Percentiles rank a stretch among this genome's conserved stretches.
phyloP scores from a whole-genome alignment of 2,888 invertebrate genomes.

The Chloromyia formosa region DNA sequence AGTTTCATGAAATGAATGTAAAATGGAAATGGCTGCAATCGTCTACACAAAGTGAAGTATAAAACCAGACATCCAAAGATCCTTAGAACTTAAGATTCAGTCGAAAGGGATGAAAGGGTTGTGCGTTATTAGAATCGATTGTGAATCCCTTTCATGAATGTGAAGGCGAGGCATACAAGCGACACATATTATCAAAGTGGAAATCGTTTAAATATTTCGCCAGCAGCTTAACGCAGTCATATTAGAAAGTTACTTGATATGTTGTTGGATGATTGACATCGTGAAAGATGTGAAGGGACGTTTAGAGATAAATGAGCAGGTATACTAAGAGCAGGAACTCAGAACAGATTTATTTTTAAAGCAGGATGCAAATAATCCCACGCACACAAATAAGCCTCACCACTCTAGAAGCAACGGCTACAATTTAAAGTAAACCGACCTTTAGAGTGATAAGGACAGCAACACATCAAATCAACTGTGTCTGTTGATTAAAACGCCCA shows the following conservation, averaged over 20 bases:
- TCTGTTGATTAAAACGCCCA: too few relatives aligned
- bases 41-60: not conserved
- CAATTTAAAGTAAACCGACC: too few relatives aligned
- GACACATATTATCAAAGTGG: constrained; percentile 33
- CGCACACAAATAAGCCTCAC: too few relatives aligned
- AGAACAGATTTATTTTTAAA: too few relatives aligned
- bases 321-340: too few relatives aligned
- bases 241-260: not conserved
- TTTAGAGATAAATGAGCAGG: too few relatives aligned
- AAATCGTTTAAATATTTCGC: constrained; percentile 9
- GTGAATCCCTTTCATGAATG: constrained; percentile 9
- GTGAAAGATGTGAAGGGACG: too few relatives aligned
- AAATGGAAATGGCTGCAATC: not conserved
- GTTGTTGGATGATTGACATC: constrained; percentile 25
- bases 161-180: not conserved
- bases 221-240: constrained; percentile 20
- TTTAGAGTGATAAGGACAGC: too few relatives aligned
- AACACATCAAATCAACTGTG: too few relatives aligned
- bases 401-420: too few relatives aligned
- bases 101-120: not conserved
- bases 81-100: not conserved
- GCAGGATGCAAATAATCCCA: too few relatives aligned
- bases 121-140: not conserved
- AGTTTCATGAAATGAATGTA: constrained; percentile 28
- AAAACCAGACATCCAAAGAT: not conserved